phyloP scores from a whole-genome alignment of 2,113 vertebrate genomes.

The Symphodus melops region DNA sequence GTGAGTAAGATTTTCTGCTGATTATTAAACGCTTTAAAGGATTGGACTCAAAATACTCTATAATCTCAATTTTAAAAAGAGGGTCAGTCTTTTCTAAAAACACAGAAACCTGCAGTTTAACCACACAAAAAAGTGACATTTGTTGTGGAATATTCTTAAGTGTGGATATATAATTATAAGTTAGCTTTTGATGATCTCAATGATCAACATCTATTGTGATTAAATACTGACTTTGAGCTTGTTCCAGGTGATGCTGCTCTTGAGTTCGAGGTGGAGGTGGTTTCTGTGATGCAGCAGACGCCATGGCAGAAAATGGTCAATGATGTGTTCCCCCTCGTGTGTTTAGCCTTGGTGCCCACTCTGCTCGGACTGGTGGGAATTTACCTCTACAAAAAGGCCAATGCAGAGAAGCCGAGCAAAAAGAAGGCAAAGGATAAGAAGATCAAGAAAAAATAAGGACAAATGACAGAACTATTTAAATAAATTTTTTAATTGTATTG shows the following conservation, averaged over 20 bases:
- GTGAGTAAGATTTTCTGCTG: too few species aligned
- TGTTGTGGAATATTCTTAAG: too few species aligned
- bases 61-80: too few species aligned
- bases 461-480: conserved; percentile 85
- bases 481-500: conserved; percentile 60
- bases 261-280: conserved; percentile 93
- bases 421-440: conserved; percentile 96
- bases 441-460: conserved; percentile 94
- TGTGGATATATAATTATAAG: too few species aligned
- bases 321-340: conserved; percentile 88
- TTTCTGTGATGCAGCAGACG: conserved; percentile 87
- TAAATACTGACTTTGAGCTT: neutral
- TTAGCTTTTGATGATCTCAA: too few species aligned
- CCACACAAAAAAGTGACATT: too few species aligned
- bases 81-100: too few species aligned
- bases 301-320: conserved; percentile 92
- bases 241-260: conserved; percentile 88
- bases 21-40: neutral
- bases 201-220: neutral
- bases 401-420: conserved; percentile 86
- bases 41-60: neutral
- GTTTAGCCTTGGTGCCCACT: conserved; percentile 90
- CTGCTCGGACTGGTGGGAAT: conserved; percentile 91
- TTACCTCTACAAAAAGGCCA: conserved; percentile 94
- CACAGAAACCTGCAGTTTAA: too few species aligned